Evolutionary conservation across 2,888 invertebrate species (phyloP), one percentile per base, ranked within the genome.

Genomic region (Melanotus villosus): DNA sequence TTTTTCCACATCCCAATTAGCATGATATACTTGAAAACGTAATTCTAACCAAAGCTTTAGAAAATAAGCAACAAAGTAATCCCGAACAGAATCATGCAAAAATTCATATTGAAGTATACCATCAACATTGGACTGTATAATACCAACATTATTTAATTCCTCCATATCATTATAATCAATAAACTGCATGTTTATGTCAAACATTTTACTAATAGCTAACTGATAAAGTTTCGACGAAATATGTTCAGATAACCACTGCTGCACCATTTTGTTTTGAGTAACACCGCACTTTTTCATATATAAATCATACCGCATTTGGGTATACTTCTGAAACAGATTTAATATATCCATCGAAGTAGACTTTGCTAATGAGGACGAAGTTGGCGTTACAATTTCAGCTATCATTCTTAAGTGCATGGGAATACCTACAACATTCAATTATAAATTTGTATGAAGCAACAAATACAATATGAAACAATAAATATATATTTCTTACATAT

Each of bases 331-430:
- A 18, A 57, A 68, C 3, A 64, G 16, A 1, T 2, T 32, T 23
- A 65, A 12, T 18, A 63, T 32, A 34, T 65, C 23, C 1, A n/a
- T 12, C 6, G 57, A 56, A 19, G 10, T 18, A 4, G 19, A 16
- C 1, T 45, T 10, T 30, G 34, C 1, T 9, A 10, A 5, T 2
- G 12, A 6, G n/a, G 36, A 32, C 19, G 56, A 36, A 5, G 12
- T 7, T 19, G 59, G 63, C 23, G 41, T 50, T 16, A 63, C 21
- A 7, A 65, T 32, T 54, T 70, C 70, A 12, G 70, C 70, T n/a
- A 70, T 9, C 43, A 70, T 57, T 32, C 70, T 62, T 36, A 70
- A 34, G 7, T 58, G 57, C 32, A 70, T 36, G 10, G 70, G 70
- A 21, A 70, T 64, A 43, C 50, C 70, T 66, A 19, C 0, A 65